Percentiles rank a stretch among this genome's conserved stretches.
Evolutionary conservation across 2,888 invertebrate genomes (phyloP).

Genomic region (Empis stercorea): DNA sequence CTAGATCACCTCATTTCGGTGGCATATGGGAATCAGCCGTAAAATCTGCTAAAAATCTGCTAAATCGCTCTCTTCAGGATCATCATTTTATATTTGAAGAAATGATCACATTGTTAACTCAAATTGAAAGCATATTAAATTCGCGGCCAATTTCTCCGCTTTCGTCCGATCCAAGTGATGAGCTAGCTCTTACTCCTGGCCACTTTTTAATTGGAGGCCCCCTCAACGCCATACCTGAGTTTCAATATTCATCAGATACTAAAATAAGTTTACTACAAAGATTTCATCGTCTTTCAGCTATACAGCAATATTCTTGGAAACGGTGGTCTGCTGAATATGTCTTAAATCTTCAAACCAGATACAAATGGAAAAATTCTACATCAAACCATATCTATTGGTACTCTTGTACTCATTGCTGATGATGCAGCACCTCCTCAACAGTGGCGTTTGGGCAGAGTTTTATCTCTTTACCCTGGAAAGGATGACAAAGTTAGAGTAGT

Average conservation of each 20-base stretch:
- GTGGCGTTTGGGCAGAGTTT: neutral
- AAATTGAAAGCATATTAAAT: neutral
- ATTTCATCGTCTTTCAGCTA: neutral
- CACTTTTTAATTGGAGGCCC: constrained; percentile 9
- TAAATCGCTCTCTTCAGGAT: neutral
- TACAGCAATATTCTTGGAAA: neutral
- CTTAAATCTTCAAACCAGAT: neutral
- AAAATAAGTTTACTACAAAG: neutral
- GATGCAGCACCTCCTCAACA: neutral
- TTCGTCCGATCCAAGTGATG: constrained; percentile 6
- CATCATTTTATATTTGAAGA: constrained; percentile 3
- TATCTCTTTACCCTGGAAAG: neutral
- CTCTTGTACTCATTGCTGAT: neutral
- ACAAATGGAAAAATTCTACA: neutral
- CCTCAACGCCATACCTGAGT: neutral
- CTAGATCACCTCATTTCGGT: constrained; percentile 13
- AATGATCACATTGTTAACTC: neutral
- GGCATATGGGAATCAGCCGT: constrained; percentile 11
- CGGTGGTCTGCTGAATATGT: neutral
- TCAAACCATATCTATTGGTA: neutral
- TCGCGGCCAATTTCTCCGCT: neutral
- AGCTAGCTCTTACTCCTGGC: constrained; percentile 5
- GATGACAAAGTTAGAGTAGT: neutral
- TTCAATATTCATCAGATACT: neutral
- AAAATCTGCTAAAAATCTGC: neutral